Base-by-base conservation (phyloP, 2,113 vertebrate species). In the Melospiza georgiana region DNA sequence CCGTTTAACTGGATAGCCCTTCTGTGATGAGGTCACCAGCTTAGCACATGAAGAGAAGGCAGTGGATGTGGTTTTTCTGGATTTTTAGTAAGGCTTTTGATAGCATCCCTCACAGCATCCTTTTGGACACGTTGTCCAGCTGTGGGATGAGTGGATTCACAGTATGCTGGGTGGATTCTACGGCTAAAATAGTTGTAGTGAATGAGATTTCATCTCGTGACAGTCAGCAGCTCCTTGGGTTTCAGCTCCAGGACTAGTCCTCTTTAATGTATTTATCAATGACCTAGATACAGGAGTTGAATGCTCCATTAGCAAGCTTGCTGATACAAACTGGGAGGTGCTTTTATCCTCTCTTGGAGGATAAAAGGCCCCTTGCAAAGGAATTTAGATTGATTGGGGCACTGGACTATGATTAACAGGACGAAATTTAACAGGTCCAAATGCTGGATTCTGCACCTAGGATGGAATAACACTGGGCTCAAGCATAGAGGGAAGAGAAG, bases 1-100 rank as follows among this genome's bases (percentile, higher is more conserved):
- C 46, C 49, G 6, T 62, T 81, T 55, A 55, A 62, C n/a, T 37
- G n/a, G 15, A 43, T n/a, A 49, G 2, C 11, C 10, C 18, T 33
- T 61, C 22, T 24, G 19, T 48, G 21, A 55, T 33, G 41, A 74
- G 30, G 30, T 33, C n/a, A 61, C n/a, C 0, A 0, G 18, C 39
- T 39, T 67, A 43, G 25, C 1, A 48, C 18, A 48, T 49, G 15
- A 80, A 74, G 11, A 1, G 61, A 74, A 55, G 19, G 31, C 18
- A 41, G 25, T 55, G 25, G 25, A 74, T 54, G 18, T 5, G 33
- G 25, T 35, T 90, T 72, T 66, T 59, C 59, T 59, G 24, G n/a
- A 48, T 21, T 74, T 85, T 86, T 31, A 61, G 41, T 41, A 61
- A 7, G 22, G 39, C 12, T 74, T 61, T 54, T 80, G 30, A 21